phyloP scores from a whole-genome alignment of 1,140 invertebrate genomes.

The Zaprionus vittiger region DNA sequence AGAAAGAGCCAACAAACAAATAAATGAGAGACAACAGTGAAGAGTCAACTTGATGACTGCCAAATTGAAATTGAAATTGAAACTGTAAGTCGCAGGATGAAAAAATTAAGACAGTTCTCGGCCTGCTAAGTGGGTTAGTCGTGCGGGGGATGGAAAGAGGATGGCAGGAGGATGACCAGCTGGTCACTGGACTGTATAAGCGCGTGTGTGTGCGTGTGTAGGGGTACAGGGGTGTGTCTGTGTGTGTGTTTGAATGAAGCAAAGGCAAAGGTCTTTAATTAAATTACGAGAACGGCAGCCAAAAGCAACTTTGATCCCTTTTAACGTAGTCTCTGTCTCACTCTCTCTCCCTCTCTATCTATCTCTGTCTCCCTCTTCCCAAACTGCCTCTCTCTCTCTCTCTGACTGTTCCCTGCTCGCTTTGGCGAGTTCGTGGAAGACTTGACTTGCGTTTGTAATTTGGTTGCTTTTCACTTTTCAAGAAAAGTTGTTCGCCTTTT shows the following conservation, averaged over 20 bases:
- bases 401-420: conserved; percentile 1
- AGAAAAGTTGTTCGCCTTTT: conserved; percentile 46
- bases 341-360: conserved; percentile 8
- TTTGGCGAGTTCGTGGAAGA: conserved; percentile 53
- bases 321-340: conserved; percentile 33
- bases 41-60: conserved; percentile 69
- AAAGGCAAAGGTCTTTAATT: conserved; percentile 77
- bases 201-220: not conserved
- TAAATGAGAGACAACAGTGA: conserved; percentile 48
- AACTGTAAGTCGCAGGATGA: conserved; percentile 42
- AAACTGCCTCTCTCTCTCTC: not conserved
- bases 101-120: conserved; percentile 40
- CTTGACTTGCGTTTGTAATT: conserved; percentile 77
- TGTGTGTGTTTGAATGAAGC: conserved; percentile 16
- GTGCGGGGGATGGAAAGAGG: not conserved
- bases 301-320: conserved; percentile 81
- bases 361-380: not conserved
- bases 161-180: conserved; percentile 14
- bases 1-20: conserved; percentile 28
- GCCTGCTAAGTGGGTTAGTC: conserved; percentile 37
- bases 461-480: conserved; percentile 63
- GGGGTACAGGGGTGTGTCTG: conserved; percentile 8
- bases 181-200: conserved; percentile 48
- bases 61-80: conserved; percentile 80
- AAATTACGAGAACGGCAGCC: conserved; percentile 68